Base-by-base conservation (phyloP, 2,888 invertebrate species). In the Epinotia bilunana region DNA sequence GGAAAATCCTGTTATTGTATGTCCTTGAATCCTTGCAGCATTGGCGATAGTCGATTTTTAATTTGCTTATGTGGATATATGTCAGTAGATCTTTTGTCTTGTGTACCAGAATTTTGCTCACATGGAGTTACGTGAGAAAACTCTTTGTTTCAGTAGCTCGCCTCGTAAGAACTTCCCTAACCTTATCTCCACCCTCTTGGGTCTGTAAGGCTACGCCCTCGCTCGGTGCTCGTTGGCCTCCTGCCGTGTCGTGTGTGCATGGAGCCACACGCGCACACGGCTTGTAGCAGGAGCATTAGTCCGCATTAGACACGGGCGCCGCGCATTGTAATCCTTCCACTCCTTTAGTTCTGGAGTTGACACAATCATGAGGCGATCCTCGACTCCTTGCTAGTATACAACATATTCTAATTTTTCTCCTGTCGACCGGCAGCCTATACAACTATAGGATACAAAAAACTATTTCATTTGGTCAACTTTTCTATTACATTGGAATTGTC, bases 231-330 rank as follows among this genome's bases (percentile, higher is more conserved):
- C 16, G 49, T 49, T 49, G 1, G 49, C 5, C 16, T 13, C 7
- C n/a, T n/a, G 16, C 13, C 53, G 46, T 69, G n/a, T 18, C 39
- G 67, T 16, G 33, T 2, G 43, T 16, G 18, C 3, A 58, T 69
- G 69, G 69, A 69, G 58, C 46, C 46, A 23, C 46, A n/a, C 58
- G 0, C 46, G 16, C 58, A 11, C 43, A 23, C 73, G 72, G 79
- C 80, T 81, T 80, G 83, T 83, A 69, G 80, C 84, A 80, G 84
- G 82, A 83, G 84, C 88, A 91, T 91, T 89, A 88, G 89, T 91
- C 84, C 89, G 79, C 87, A 87, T 92, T 91, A 89, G 90, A 82
- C 88, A 92, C 91, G 83, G 78, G 80, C 78, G 77, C 79, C 82
- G 86, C 57, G 81, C 80, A 82, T 78, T 82, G 84, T 72, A 61